phyloP scores from a whole-genome alignment of 2,113 vertebrate genomes.

The Morone chrysops region DNA sequence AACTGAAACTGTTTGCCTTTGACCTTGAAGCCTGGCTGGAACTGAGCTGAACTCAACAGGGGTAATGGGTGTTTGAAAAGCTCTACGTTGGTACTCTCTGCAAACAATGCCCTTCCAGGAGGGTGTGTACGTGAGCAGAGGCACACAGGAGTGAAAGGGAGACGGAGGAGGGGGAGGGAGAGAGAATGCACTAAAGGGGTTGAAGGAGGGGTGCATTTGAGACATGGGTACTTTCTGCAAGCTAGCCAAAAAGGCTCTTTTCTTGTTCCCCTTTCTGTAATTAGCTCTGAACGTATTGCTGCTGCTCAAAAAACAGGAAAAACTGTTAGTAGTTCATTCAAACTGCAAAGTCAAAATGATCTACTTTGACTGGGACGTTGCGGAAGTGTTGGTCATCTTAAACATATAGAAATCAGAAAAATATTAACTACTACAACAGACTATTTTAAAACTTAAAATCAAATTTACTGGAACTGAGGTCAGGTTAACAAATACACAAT shows the following conservation, averaged over 20 bases:
- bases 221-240: conserved; percentile 25
- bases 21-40: conserved; percentile 59
- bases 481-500: neutral
- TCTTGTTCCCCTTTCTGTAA: neutral
- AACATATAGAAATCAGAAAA: neutral
- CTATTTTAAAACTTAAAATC: neutral
- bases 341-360: conserved; percentile 6
- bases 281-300: conserved; percentile 6
- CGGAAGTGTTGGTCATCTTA: neutral
- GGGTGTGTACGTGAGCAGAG: conserved; percentile 79
- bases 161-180: conserved; percentile 25
- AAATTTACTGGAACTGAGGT: neutral
- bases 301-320: conserved; percentile 38
- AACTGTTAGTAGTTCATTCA: neutral
- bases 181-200: conserved; percentile 10
- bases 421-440: neutral
- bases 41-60: conserved; percentile 42
- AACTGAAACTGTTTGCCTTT: conserved; percentile 3
- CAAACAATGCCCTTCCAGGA: conserved; percentile 73
- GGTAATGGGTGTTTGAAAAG: conserved; percentile 55
- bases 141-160: conserved; percentile 70
- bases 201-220: conserved; percentile 19
- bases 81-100: conserved; percentile 43
- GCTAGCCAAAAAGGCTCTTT: conserved; percentile 2
- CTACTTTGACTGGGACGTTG: neutral